Evolutionary conservation across 2,888 invertebrate species (phyloP).

Genomic region (Dilophus febrilis): DNA sequence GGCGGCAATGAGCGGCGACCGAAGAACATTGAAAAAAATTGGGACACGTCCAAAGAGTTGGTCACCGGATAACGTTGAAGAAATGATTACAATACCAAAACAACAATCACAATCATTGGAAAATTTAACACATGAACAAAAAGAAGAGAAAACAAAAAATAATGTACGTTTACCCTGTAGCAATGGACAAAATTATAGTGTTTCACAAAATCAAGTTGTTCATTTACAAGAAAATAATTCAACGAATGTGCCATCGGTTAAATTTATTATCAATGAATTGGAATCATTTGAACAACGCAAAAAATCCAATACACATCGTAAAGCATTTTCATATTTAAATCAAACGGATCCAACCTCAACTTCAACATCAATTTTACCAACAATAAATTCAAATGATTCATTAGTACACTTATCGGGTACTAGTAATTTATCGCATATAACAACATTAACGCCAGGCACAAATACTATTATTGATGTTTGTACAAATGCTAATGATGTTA

Average conservation of each 20-base stretch:
- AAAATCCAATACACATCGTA: too few species aligned
- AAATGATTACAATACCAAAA: slow-evolving; percentile 20
- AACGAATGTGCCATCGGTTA: slow-evolving; percentile 37
- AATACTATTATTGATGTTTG: too few species aligned
- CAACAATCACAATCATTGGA: slow-evolving; percentile 31
- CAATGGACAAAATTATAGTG: slow-evolving; percentile 73
- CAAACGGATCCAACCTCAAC: too few species aligned
- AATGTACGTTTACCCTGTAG: slow-evolving; percentile 72
- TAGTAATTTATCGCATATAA: too few species aligned
- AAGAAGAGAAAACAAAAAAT: slow-evolving; percentile 45
- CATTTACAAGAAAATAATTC: slow-evolving; percentile 45
- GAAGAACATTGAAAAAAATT: slow-evolving; percentile 11
- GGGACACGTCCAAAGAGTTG: slow-evolving; percentile 14
- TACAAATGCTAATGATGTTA: too few species aligned
- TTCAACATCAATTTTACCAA: too few species aligned
- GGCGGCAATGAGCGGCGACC: not conserved
- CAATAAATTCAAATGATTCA: too few species aligned
- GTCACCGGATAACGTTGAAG: slow-evolving; percentile 21
- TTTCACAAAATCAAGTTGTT: slow-evolving; percentile 79
- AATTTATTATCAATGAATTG: slow-evolving; percentile 54
- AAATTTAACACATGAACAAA: slow-evolving; percentile 19
- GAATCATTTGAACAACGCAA: slow-evolving; percentile 33
- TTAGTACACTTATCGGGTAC: not conserved
- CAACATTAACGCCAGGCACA: too few species aligned
- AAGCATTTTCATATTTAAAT: too few species aligned